Percentiles rank a stretch among this genome's conserved stretches.
These are phyloP conservation scores for Eueides isabella DNA, from an alignment of 1,140 invertebrate species.

Conservation along the genomic window DNA sequence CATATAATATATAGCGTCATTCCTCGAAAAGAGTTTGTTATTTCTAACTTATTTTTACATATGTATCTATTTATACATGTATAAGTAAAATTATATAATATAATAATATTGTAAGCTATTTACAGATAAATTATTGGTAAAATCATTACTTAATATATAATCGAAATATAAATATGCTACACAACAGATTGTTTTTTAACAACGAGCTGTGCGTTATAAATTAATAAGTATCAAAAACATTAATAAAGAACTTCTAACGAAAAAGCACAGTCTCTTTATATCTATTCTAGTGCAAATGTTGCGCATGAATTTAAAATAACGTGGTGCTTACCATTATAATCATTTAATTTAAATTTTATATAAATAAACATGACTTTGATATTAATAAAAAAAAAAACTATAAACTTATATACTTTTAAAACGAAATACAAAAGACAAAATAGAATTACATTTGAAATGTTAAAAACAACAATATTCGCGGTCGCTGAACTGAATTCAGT, in stretches of 20 bases:
- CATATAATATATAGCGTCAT: constrained; percentile 58
- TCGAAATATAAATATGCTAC: too few relatives aligned
- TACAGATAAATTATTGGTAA: background rate
- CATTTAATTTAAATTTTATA: constrained; percentile 15
- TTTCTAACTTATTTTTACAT: background rate
- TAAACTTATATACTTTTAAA: constrained; percentile 8
- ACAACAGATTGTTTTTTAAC: too few relatives aligned
- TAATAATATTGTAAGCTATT: background rate
- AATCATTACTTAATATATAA: too few relatives aligned
- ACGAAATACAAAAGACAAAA: constrained; percentile 43
- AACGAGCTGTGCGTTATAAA: too few relatives aligned
- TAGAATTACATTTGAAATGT: background rate
- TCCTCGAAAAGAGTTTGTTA: constrained; percentile 49
- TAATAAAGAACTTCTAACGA: too few relatives aligned
- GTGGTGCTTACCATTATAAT: too few relatives aligned
- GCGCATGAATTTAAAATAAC: too few relatives aligned
- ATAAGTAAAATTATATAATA: background rate
- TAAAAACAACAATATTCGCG: constrained; percentile 46
- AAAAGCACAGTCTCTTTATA: too few relatives aligned
- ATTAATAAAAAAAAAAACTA: background rate
- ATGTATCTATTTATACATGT: background rate
- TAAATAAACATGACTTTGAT: constrained; percentile 23
- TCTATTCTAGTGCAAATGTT: too few relatives aligned
- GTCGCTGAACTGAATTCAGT: constrained; percentile 68
- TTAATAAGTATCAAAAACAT: too few relatives aligned